These are phyloP conservation scores for Bombus fervidus DNA, from an alignment of 1,140 invertebrate genomes.

Conservation along the genomic window DNA sequence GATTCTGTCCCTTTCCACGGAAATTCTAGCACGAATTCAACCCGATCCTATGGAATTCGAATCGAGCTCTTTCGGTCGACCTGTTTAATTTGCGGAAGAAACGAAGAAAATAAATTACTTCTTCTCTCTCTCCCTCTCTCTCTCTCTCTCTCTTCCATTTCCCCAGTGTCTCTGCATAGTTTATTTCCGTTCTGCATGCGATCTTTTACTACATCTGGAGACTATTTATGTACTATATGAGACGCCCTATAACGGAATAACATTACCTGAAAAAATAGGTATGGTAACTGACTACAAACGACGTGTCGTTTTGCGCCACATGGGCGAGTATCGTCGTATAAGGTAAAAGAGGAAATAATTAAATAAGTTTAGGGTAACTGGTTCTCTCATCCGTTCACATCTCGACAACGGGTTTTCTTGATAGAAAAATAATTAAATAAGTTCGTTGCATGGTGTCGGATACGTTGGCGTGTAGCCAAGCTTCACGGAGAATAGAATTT, in stretches of 20 bases:
- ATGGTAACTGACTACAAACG: neutral
- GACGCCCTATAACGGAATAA: neutral
- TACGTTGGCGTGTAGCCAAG: slow-evolving; percentile 11
- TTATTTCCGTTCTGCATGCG: too few relatives aligned
- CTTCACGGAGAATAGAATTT: neutral
- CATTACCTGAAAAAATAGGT: neutral
- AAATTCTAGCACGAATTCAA: neutral
- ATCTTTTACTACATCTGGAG: neutral
- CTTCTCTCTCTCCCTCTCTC: too few relatives aligned
- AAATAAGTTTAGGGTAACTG: slow-evolving; percentile 30
- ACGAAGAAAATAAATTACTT: neutral
- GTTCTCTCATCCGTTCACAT: slow-evolving; percentile 19
- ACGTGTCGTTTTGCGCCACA: neutral
- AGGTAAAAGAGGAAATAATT: slow-evolving; percentile 17
- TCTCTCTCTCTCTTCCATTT: too few relatives aligned
- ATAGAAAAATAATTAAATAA: slow-evolving; percentile 53
- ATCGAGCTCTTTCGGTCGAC: neutral
- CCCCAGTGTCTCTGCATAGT: too few relatives aligned
- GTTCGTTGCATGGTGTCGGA: neutral
- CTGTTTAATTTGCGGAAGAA: slow-evolving; percentile 10
- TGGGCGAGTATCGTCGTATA: too few relatives aligned
- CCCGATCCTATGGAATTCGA: neutral
- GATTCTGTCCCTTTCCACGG: neutral
- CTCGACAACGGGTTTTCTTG: neutral
- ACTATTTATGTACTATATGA: neutral